A percentile compares a stretch with the other conserved stretches of the same genome.
Evolutionary conservation across 2,888 invertebrate species (phyloP).

Genomic region (Falcaria lacertinaria): DNA sequence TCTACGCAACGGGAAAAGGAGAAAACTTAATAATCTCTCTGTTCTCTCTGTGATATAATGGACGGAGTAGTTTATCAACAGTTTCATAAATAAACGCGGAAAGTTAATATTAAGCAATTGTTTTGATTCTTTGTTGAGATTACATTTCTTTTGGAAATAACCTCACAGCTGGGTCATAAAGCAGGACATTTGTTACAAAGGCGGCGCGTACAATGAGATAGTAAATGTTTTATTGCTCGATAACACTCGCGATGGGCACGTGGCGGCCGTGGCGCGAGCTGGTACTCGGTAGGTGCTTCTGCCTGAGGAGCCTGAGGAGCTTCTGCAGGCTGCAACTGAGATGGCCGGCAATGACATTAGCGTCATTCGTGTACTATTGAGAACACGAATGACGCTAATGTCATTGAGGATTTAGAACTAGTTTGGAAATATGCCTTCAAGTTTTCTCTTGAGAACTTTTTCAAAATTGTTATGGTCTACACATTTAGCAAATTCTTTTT

Average conservation of each 20-base stretch:
- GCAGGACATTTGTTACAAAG: constrained; percentile 53
- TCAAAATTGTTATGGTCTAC: too few species aligned
- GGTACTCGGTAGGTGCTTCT: not conserved
- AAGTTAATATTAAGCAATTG: constrained; percentile 10
- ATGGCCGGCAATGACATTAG: too few species aligned
- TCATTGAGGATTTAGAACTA: too few species aligned
- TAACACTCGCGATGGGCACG: constrained; percentile 33
- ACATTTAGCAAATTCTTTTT: too few species aligned
- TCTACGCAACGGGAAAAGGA: constrained; percentile 16
- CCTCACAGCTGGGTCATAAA: constrained; percentile 37
- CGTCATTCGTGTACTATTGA: too few species aligned
- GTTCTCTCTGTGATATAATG: constrained; percentile 25
- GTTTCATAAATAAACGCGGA: constrained; percentile 15
- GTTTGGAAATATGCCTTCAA: too few species aligned
- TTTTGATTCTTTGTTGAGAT: constrained; percentile 22
- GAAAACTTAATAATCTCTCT: constrained; percentile 31
- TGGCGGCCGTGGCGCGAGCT: constrained; percentile 20
- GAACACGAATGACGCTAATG: too few species aligned
- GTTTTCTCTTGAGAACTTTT: too few species aligned
- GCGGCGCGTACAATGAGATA: constrained; percentile 58
- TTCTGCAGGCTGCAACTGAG: too few species aligned
- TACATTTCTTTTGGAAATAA: constrained; percentile 42
- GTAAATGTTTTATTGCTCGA: constrained; percentile 61
- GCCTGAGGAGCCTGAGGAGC: too few species aligned
- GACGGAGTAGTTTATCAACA: constrained; percentile 22